Conservation (phyloP, 2,888 invertebrate species). For the Erebia aethiops region DNA sequence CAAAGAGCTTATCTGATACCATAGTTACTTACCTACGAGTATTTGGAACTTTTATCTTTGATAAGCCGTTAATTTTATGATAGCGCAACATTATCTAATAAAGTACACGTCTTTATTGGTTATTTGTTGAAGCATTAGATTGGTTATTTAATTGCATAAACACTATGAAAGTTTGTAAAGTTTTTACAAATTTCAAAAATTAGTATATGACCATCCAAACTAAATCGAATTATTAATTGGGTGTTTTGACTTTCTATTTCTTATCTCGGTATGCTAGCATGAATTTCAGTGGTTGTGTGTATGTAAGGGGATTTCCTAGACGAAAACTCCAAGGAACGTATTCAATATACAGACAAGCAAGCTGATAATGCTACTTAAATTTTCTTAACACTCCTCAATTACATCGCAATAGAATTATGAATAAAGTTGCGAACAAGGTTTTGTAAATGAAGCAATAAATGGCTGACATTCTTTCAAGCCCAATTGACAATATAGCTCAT, state of each 20-base stretch:
- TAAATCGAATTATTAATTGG: no score
- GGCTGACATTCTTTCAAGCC: constrained; percentile 22
- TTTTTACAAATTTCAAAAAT: no score
- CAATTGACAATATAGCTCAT: constrained; percentile 27
- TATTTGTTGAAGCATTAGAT: neutral
- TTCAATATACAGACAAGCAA: no score
- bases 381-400: neutral
- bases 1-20: constrained; percentile 19
- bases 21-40: constrained; percentile 2
- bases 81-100: constrained; percentile 12
- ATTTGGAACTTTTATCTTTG: constrained; percentile 22
- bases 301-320: no score
- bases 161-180: no score
- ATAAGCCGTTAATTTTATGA: constrained; percentile 25
- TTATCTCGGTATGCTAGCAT: no score
- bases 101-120: constrained; percentile 2
- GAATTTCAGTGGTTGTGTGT: no score
- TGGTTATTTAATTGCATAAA: neutral
- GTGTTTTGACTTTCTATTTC: no score
- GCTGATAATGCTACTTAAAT: no score
- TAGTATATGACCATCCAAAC: no score
- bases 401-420: neutral
- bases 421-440: constrained; percentile 13
- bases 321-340: no score
- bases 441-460: constrained; percentile 18